These are phyloP conservation scores for Ormyrus rosae DNA, from an alignment of 2,888 invertebrate species.

Conservation along the genomic window DNA sequence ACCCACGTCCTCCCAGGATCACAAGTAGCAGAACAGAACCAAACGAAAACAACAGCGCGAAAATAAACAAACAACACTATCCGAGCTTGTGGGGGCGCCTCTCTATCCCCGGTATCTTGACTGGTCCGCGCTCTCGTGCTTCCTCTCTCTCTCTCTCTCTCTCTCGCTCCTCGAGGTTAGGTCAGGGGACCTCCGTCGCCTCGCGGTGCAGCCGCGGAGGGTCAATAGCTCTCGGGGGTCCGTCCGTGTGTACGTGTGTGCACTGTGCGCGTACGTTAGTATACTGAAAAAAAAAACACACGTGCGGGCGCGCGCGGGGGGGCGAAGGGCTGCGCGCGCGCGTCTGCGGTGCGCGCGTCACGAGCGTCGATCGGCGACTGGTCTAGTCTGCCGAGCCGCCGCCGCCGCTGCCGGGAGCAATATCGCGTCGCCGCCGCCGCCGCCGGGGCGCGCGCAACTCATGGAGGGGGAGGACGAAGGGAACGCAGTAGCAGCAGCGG, in stretches of 20 bases:
- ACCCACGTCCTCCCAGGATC: slow-evolving; percentile 10
- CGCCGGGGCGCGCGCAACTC: slow-evolving; percentile 40
- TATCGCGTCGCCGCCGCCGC: slow-evolving; percentile 20
- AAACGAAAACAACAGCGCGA: background rate
- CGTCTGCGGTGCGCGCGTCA: slow-evolving; percentile 21
- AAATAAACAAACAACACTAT: slow-evolving; percentile 7
- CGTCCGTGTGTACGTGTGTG: background rate
- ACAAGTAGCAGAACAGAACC: background rate
- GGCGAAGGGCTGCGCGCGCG: slow-evolving; percentile 3
- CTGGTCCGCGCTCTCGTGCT: too few relatives aligned
- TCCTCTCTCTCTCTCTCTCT: background rate
- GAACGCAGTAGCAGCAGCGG: slow-evolving; percentile 1
- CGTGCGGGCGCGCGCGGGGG: slow-evolving; percentile 6
- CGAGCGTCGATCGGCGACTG: slow-evolving; percentile 56
- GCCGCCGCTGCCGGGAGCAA: slow-evolving; percentile 31
- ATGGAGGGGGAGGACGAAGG: background rate
- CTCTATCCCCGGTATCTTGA: background rate
- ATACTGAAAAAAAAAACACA: background rate
- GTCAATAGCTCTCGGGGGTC: slow-evolving; percentile 15
- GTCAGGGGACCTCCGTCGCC: background rate
- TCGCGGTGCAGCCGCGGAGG: slow-evolving; percentile 22
- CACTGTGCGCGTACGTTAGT: background rate
- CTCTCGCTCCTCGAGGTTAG: background rate
- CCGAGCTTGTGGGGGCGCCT: background rate
- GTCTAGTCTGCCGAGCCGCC: slow-evolving; percentile 16